A percentile compares a stretch with the other conserved stretches of the same genome.
These are phyloP conservation scores for Latrodectus hesperus DNA, from an alignment of 2,888 invertebrate genomes.

Conservation along the genomic window DNA sequence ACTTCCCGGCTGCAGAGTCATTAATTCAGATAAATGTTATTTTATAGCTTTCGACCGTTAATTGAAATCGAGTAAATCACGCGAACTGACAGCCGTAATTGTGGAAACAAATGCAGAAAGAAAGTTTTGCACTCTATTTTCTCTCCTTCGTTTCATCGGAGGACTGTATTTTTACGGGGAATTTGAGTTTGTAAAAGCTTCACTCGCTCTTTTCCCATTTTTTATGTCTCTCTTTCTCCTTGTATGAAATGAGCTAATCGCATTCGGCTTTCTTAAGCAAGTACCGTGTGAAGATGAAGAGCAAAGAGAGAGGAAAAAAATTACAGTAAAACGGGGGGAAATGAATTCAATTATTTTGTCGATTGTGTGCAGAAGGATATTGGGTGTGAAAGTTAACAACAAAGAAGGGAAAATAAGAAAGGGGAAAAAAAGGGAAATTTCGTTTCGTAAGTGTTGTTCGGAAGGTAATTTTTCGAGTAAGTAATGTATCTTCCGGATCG, in stretches of 20 bases:
- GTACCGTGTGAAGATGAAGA: constrained; percentile 8
- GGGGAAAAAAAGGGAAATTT: constrained; percentile 1
- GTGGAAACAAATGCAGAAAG: constrained; percentile 68
- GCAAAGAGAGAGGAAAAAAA: neutral
- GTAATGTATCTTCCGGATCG: constrained; percentile 65
- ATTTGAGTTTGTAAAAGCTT: constrained; percentile 24
- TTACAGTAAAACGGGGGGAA: neutral
- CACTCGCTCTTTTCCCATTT: constrained; percentile 19
- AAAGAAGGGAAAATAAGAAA: neutral
- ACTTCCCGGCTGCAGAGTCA: constrained; percentile 37
- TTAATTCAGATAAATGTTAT: constrained; percentile 69
- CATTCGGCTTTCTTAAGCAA: constrained; percentile 27
- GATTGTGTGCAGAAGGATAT: constrained; percentile 49
- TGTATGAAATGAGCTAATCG: constrained; percentile 37
- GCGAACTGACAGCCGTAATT: constrained; percentile 65
- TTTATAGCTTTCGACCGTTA: constrained; percentile 68
- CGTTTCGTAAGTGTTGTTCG: constrained; percentile 45
- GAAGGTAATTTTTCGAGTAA: constrained; percentile 56
- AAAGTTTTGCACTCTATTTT: constrained; percentile 20
- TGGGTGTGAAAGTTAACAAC: constrained; percentile 20
- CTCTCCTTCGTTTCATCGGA: constrained; percentile 6
- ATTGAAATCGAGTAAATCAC: constrained; percentile 69
- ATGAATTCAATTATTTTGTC: constrained; percentile 68
- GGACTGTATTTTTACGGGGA: constrained; percentile 58
- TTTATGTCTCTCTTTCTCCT: constrained; percentile 8